A percentile compares a stretch with the other conserved stretches of the same genome.
phyloP scores from a whole-genome alignment of 2,888 invertebrate species.

The Sinodicranocentrus sp. region DNA sequence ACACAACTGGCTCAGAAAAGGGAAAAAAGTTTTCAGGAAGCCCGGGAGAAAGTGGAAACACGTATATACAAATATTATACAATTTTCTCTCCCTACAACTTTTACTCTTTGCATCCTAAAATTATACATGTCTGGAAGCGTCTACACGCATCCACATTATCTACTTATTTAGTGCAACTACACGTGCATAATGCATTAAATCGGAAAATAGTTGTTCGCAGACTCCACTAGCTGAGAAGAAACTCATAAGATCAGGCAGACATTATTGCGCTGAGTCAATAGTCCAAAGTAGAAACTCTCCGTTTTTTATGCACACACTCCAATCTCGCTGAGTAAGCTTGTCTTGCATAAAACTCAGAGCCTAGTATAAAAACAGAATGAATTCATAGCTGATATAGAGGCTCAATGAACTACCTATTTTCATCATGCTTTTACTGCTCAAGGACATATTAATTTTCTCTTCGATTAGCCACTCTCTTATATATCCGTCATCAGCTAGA shows the following conservation, averaged over 20 bases:
- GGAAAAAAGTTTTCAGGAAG: background rate
- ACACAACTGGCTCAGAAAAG: slow-evolving; percentile 15
- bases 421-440: slow-evolving; percentile 3
- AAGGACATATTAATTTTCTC: background rate
- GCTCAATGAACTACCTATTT: background rate
- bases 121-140: background rate
- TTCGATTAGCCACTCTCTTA: slow-evolving; percentile 1
- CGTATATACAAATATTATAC: background rate
- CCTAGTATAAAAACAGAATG: no score
- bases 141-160: background rate
- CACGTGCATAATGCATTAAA: slow-evolving; percentile 14
- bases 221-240: no score
- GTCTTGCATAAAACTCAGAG: no score
- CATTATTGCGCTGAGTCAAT: no score
- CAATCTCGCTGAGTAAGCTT: no score
- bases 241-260: no score
- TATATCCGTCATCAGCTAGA: no score
- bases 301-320: no score
- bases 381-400: no score
- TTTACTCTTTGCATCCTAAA: background rate
- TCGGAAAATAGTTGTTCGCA: background rate
- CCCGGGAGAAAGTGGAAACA: background rate
- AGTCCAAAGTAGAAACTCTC: no score
- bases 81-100: background rate
- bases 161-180: slow-evolving; percentile 2